Percentiles rank a stretch among this genome's conserved stretches.
These are phyloP conservation scores for Crotalus tigris DNA, from an alignment of 2,113 vertebrate genomes.

Conservation along the genomic window DNA sequence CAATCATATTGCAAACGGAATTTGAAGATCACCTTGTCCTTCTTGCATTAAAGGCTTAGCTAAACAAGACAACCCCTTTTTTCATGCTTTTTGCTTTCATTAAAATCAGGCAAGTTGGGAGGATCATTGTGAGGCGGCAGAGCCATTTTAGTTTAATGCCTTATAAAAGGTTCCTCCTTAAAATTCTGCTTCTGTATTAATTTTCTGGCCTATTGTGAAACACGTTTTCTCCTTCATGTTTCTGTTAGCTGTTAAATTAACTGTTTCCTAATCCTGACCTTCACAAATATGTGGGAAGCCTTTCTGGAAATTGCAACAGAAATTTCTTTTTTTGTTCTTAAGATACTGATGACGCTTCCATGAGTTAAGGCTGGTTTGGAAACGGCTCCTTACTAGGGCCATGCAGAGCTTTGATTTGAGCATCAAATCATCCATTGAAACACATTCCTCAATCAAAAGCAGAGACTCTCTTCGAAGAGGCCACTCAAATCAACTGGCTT, in stretches of 20 bases:
- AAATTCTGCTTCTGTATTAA: background rate
- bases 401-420: background rate
- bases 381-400: background rate
- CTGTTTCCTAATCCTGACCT: background rate
- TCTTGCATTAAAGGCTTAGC: constrained; percentile 41
- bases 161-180: background rate
- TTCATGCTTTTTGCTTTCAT: constrained; percentile 18
- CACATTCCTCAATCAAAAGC: background rate
- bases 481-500: background rate
- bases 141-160: constrained; percentile 33
- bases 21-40: constrained; percentile 63
- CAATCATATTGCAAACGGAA: constrained; percentile 50
- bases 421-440: background rate
- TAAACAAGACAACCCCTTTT: constrained; percentile 48
- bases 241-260: background rate
- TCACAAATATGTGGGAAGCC: background rate
- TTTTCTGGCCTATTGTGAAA: background rate
- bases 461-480: background rate
- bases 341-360: background rate
- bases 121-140: background rate
- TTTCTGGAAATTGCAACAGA: background rate
- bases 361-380: background rate
- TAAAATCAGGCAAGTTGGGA: constrained; percentile 42
- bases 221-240: background rate
- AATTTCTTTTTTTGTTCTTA: background rate